These are phyloP conservation scores for Plecotus auritus DNA, from an alignment of 2,113 vertebrate species.

Conservation along the genomic window DNA sequence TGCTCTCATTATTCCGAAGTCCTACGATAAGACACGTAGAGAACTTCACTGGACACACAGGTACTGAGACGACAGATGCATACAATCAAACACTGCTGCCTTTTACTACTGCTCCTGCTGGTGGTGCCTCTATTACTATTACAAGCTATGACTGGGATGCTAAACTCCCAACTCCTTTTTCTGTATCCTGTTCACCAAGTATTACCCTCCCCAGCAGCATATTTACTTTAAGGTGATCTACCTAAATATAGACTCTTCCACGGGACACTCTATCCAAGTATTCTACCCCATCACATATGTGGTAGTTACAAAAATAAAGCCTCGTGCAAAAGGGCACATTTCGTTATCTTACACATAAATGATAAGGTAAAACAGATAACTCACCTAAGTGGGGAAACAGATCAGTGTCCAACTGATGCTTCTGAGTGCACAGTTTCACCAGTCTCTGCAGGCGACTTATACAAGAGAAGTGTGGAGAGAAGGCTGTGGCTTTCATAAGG, in stretches of 20 bases:
- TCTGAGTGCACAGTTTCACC: constrained; percentile 94
- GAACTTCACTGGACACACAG: neutral
- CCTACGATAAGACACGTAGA: neutral
- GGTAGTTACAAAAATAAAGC: neutral
- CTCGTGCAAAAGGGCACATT: neutral
- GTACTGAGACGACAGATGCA: neutral
- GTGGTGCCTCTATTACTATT: rapidly evolving
- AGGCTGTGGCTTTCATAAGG: constrained; percentile 92
- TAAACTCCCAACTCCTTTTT: neutral
- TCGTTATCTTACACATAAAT: rapidly evolving
- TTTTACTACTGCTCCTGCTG: neutral
- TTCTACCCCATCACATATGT: neutral
- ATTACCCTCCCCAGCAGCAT: neutral
- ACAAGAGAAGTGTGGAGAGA: constrained; percentile 91
- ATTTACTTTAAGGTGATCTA: neutral
- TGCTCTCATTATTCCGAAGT: neutral
- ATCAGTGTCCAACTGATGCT: constrained; percentile 91
- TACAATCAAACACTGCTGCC: neutral
- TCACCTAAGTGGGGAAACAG: constrained; percentile 98
- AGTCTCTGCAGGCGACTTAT: constrained; percentile 95
- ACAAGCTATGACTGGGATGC: neutral
- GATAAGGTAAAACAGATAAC: neutral
- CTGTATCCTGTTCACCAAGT: neutral
- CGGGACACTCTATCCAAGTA: too few relatives aligned
- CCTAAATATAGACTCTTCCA: neutral